Conservation (phyloP, 1,140 invertebrate genomes). For the Diuraphis noxia region DNA sequence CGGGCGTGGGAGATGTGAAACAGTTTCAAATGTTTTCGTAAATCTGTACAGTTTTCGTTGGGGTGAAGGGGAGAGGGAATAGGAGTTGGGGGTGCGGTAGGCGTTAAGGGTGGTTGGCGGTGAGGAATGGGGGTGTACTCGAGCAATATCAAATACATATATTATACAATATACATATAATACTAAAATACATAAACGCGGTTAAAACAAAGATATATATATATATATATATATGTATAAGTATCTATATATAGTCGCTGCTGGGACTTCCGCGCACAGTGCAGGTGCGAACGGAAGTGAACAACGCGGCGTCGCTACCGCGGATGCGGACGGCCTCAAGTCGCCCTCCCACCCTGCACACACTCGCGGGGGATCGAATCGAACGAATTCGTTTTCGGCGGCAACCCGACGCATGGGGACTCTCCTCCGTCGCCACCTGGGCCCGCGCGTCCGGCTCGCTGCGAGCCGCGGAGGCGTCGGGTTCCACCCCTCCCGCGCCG, state of each 20-base stretch:
- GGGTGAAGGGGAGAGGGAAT: too few species aligned
- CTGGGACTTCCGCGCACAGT: neutral
- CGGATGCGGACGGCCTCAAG: too few species aligned
- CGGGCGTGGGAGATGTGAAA: neutral
- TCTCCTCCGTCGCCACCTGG: neutral
- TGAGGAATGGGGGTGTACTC: neutral
- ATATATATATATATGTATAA: too few species aligned
- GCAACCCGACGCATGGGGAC: neutral
- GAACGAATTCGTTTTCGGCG: slow-evolving; percentile 1
- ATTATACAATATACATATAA: neutral
- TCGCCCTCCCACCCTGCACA: neutral
- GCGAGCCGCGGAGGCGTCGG: neutral
- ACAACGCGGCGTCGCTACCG: neutral
- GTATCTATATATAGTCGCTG: neutral
- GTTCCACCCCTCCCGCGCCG: slow-evolving; percentile 21
- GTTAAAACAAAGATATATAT: neutral
- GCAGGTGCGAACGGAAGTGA: neutral
- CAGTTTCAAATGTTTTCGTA: neutral
- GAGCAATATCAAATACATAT: neutral
- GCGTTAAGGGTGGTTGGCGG: neutral
- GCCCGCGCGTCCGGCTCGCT: too few species aligned
- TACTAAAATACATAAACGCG: too few species aligned
- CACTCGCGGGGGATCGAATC: neutral
- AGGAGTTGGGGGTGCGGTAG: neutral
- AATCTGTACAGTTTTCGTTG: too few species aligned